Conservation (phyloP, 2,797 vertebrate genomes). For the Oreonectes daqikongensis region DNA sequence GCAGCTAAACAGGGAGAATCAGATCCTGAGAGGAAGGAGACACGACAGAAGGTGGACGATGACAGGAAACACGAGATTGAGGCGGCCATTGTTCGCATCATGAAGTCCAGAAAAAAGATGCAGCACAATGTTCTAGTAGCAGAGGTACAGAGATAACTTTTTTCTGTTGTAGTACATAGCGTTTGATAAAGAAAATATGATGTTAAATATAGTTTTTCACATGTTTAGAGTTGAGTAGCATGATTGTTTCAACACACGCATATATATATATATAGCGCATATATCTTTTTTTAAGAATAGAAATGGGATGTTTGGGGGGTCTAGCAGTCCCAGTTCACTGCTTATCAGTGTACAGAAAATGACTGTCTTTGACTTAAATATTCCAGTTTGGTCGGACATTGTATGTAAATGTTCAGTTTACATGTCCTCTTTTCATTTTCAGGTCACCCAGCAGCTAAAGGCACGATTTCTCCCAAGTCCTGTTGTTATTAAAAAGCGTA, state of each 20-base stretch:
- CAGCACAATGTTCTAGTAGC: constrained; percentile 99
- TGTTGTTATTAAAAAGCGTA: constrained; percentile 99
- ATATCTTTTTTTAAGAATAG: too few species aligned
- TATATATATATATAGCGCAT: too few species aligned
- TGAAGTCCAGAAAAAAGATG: constrained; percentile 99
- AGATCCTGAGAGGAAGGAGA: constrained; percentile 98
- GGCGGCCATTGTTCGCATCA: constrained; percentile 98
- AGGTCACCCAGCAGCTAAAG: constrained; percentile 99
- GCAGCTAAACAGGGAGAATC: constrained; percentile 99
- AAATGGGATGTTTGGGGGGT: too few species aligned
- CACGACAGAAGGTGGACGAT: constrained; percentile 98
- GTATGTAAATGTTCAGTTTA: neutral
- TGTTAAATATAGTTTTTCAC: too few species aligned
- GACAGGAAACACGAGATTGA: constrained; percentile 99
- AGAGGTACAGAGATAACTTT: constrained; percentile 80
- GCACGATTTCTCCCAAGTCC: constrained; percentile 98
- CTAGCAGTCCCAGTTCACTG: too few species aligned
- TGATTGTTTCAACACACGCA: too few species aligned
- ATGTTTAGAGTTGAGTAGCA: too few species aligned
- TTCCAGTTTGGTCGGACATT: neutral
- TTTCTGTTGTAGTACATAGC: neutral
- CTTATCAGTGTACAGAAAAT: too few species aligned
- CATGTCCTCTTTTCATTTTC: constrained; percentile 26
- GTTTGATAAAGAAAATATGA: too few species aligned
- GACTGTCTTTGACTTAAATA: too few species aligned